Conservation (phyloP, 2,797 vertebrate species). For the Coregonus ussuriensis region DNA sequence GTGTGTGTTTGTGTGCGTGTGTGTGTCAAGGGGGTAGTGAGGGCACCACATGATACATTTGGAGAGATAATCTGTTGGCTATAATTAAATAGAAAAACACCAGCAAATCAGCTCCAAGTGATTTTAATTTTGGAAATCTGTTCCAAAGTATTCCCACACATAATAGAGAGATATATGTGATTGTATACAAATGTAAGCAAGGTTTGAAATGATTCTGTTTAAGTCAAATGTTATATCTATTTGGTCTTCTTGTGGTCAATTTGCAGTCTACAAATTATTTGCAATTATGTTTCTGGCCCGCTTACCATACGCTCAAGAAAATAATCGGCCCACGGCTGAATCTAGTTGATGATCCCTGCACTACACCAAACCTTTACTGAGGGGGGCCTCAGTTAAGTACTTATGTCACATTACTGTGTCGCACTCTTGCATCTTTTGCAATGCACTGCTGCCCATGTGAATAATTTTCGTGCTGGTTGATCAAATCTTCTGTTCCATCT, state of each 20-base stretch:
- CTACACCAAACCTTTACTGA: constrained; percentile 34
- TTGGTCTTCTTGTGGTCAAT: too few relatives aligned
- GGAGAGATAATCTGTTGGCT: constrained; percentile 64
- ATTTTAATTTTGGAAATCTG: too few relatives aligned
- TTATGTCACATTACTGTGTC: constrained; percentile 41
- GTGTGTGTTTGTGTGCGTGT: constrained; percentile 10
- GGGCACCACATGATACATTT: constrained; percentile 54
- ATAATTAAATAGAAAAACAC: constrained; percentile 74
- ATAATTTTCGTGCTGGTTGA: constrained; percentile 17
- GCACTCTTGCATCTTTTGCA: constrained; percentile 30
- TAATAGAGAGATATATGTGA: too few relatives aligned
- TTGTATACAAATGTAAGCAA: constrained; percentile 19
- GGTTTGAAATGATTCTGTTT: constrained; percentile 37
- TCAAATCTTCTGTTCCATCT: constrained; percentile 25
- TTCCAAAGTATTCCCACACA: too few relatives aligned
- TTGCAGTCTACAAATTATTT: too few relatives aligned
- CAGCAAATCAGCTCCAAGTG: too few relatives aligned
- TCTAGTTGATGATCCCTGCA: constrained; percentile 5
- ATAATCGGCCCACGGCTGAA: too few relatives aligned
- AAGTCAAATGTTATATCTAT: too few relatives aligned
- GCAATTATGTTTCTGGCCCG: too few relatives aligned
- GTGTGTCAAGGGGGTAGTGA: constrained; percentile 12
- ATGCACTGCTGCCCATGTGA: constrained; percentile 27
- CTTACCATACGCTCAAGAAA: too few relatives aligned
- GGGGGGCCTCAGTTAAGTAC: constrained; percentile 20